Evolutionary conservation across 2,797 vertebrate species (phyloP), one percentile per base, ranked within the genome.

Genomic region (Poeciliopsis infans): DNA sequence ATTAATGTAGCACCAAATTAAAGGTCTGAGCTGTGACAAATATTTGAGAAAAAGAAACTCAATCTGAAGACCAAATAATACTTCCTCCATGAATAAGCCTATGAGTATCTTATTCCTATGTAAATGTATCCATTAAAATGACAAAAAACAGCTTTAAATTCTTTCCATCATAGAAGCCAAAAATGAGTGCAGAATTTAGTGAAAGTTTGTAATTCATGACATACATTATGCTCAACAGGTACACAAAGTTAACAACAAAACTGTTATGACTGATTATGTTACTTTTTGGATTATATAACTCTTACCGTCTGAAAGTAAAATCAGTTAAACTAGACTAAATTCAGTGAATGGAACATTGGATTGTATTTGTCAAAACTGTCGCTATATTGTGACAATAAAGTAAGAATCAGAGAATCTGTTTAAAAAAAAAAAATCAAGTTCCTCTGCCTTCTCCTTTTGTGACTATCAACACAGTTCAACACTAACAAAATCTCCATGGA

Each of bases 11-110:
- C 55, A 72, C 57, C 20, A 61, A 49, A 70, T 79, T 1, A 31
- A 71, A 76, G 46, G 36, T 70, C 33, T 33, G 46, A 76, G n/a
- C 33, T 41, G 12, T 53, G 23, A 74, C 72, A 72, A 39, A 73
- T 76, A 49, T 25, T 49, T 31, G 57, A 36, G 72, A 71, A 25
- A 49, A 71, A 64, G 41, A 51, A 64, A n/a, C 8, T 53, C 51
- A 53, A 53, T 53, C 23, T 55, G 23, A 55, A 55, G 8, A 55
- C 25, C 10, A 28, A 57, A 57, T 11, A 55, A 55, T 57, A 57
- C 53, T 57, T 4, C 53, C 6, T 16, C 41, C 25, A 45, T 70
- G 41, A 45, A 23, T 16, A 61, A 18, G 57, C n/a, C 36, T 6
- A 36, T 20, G 2, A 20, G 31, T 33, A 41, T 41, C 5, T 41